Conservation (phyloP, 2,888 invertebrate genomes). For the Zelleria hepariella region DNA sequence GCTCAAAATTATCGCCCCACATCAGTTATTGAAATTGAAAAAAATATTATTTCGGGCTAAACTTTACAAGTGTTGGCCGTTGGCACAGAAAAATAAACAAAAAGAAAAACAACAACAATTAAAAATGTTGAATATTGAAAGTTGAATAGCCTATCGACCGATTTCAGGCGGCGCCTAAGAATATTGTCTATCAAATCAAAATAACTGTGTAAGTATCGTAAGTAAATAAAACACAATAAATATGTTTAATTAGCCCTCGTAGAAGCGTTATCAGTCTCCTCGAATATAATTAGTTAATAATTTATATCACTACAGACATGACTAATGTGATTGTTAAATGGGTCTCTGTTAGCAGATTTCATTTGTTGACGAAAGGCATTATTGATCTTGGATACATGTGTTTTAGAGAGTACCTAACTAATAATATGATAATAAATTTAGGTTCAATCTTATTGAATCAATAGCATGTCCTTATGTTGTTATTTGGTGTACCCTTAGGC, state of each 20-base stretch:
- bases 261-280: neutral
- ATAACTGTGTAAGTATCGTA: neutral
- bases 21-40: too few species aligned
- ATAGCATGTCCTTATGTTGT: too few species aligned
- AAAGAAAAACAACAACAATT: too few species aligned
- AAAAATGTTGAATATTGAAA: neutral
- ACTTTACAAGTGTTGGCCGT: too few species aligned
- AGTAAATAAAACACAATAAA: neutral
- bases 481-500: too few species aligned
- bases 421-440: too few species aligned
- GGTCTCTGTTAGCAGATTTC: neutral
- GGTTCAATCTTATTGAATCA: too few species aligned
- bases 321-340: neutral
- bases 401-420: too few species aligned
- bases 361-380: neutral
- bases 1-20: too few species aligned
- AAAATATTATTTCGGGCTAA: too few species aligned
- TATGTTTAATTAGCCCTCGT: neutral
- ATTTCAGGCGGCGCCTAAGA: neutral
- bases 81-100: too few species aligned
- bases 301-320: neutral
- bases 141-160: neutral
- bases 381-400: neutral
- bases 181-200: neutral
- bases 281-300: neutral